Evolutionary conservation across 1,140 invertebrate species (phyloP).

Genomic region (Caenorhabditis briggsae): DNA sequence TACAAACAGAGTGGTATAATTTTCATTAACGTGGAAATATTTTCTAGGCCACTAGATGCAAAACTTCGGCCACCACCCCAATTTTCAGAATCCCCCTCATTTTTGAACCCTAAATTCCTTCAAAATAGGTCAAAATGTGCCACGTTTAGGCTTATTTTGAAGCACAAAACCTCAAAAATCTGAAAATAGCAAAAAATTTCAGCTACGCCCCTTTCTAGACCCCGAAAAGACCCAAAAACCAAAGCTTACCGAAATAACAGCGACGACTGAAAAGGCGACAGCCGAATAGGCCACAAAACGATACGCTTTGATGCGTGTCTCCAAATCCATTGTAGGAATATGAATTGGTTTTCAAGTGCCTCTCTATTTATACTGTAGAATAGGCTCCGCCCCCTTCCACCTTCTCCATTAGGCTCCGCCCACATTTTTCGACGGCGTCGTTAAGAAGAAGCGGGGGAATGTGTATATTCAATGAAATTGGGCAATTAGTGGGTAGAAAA

Average conservation of each 20-base stretch:
- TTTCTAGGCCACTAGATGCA: too few relatives aligned
- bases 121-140: not conserved
- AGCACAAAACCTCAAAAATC: not conserved
- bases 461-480: conserved; percentile 45
- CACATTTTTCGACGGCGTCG: not conserved
- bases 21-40: too few relatives aligned
- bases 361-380: too few relatives aligned
- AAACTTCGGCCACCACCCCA: too few relatives aligned
- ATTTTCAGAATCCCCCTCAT: too few relatives aligned
- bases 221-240: not conserved
- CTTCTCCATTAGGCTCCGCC: not conserved
- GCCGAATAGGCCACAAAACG: conserved; percentile 65
- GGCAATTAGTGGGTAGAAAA: not conserved
- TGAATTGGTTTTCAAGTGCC: not conserved
- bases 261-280: conserved; percentile 45
- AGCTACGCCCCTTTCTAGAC: too few relatives aligned
- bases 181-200: not conserved
- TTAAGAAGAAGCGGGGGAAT: not conserved
- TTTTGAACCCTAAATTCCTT: not conserved
- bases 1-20: too few relatives aligned
- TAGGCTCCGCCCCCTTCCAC: not conserved
- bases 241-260: conserved; percentile 28
- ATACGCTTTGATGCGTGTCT: conserved; percentile 63
- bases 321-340: conserved; percentile 54
- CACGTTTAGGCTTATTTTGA: not conserved